A percentile compares a stretch with the other conserved stretches of the same genome.
Conservation (phyloP, 1,140 invertebrate species). For the Gonioctena quinquepunctata region DNA sequence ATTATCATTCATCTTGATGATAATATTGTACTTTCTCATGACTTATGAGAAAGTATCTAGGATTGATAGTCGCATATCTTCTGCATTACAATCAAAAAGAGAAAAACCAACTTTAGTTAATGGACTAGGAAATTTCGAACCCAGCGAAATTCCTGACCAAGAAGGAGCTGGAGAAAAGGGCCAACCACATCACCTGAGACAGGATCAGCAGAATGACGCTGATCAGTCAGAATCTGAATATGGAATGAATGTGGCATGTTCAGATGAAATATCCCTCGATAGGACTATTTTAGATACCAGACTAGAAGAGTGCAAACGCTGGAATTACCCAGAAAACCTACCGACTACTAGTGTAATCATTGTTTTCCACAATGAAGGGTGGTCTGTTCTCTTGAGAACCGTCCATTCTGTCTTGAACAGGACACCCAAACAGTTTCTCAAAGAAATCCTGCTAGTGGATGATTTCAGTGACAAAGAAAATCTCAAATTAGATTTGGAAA, state of each 20-base stretch:
- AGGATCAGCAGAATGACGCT: constrained; percentile 74
- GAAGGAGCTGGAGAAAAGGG: constrained; percentile 85
- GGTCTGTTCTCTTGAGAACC: constrained; percentile 92
- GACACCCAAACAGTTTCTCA: constrained; percentile 85
- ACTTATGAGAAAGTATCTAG: constrained; percentile 26
- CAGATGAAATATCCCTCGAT: constrained; percentile 80
- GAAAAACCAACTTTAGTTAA: constrained; percentile 42
- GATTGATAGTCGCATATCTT: constrained; percentile 9
- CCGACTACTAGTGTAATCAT: constrained; percentile 94
- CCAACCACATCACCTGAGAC: constrained; percentile 72
- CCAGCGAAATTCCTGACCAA: constrained; percentile 60
- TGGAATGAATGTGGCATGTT: constrained; percentile 96
- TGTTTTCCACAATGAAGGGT: constrained; percentile 99
- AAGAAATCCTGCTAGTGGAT: constrained; percentile 97
- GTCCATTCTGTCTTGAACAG: constrained; percentile 95
- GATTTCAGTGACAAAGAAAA: constrained; percentile 97
- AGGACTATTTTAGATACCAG: constrained; percentile 87
- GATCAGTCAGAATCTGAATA: constrained; percentile 81
- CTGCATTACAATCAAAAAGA: constrained; percentile 20
- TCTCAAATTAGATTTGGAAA: constrained; percentile 84
- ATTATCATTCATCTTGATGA: constrained; percentile 15
- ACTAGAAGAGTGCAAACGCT: constrained; percentile 89
- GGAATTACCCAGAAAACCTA: constrained; percentile 90
- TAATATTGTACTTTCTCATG: constrained; percentile 25
- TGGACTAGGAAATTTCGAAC: constrained; percentile 71